A percentile compares a stretch with the other conserved stretches of the same genome.
Evolutionary conservation across 2,888 invertebrate genomes (phyloP).

Genomic region (Cerastoderma edule): DNA sequence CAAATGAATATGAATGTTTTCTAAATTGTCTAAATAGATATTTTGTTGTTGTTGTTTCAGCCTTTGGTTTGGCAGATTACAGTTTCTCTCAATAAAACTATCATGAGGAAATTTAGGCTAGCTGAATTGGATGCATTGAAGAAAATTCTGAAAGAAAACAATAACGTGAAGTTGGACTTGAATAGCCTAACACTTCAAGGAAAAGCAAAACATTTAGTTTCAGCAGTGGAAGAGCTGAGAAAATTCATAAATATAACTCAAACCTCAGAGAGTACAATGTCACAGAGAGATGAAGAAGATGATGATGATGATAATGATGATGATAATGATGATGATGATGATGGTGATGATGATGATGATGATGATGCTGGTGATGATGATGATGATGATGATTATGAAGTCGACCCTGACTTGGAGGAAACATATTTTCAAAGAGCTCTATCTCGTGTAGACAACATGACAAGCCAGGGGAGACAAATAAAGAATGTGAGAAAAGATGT

Average conservation of each 20-base stretch:
- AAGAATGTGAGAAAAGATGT: constrained; percentile 9
- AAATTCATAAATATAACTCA: background rate
- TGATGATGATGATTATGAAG: background rate
- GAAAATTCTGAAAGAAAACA: background rate
- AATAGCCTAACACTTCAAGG: background rate
- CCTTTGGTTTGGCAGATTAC: background rate
- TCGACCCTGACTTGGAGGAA: background rate
- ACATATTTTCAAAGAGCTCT: background rate
- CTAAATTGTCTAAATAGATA: constrained; percentile 1
- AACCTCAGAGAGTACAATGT: background rate
- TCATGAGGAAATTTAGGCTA: background rate
- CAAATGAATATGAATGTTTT: background rate
- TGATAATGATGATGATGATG: no score
- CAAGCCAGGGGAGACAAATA: background rate
- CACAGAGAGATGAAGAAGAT: background rate
- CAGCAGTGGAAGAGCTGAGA: background rate
- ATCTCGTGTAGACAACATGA: background rate
- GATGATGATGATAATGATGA: no score
- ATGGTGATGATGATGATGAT: background rate
- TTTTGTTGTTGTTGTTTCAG: constrained; percentile 6
- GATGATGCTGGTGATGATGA: background rate
- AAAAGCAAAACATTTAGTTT: background rate
- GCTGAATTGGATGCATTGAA: background rate
- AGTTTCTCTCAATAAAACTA: background rate
- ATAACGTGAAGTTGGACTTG: background rate